Evolutionary conservation across 2,113 vertebrate genomes (phyloP), one percentile per base, ranked within the genome.

Genomic region (Hippoglossus stenolepis): DNA sequence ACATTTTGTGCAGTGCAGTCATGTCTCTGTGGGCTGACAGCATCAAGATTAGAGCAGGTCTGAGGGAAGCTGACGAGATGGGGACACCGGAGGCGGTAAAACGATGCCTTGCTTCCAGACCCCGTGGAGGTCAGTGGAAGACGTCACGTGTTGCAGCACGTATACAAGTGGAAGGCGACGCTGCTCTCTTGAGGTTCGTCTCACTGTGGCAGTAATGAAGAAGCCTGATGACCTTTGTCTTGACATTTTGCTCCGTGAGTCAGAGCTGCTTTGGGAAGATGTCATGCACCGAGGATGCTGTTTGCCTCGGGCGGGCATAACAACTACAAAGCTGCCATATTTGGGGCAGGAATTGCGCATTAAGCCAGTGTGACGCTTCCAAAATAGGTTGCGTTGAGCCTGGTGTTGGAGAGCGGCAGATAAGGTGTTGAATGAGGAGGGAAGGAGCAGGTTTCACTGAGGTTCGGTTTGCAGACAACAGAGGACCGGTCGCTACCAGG

Each of bases 171-270:
- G 54, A 64, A 78, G 57, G 59, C 54, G 47, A 38, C 12, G 14
- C 47, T 82, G 12, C 56, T 83, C 69, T 73, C 76, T 65, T 35
- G 75, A 79, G 75, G 61, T 77, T 65, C 73, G 57, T 83, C 62
- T 73, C 68, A 65, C 70, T 59, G 53, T 79, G 84, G 70, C 78
- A 57, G 62, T 65, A 82, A 83, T 64, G 57, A 70, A 77, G 86
- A 69, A 74, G 70, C 73, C 80, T 11, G 66, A 87, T 91, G 70
- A 90, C 85, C 80, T 90, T 91, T 86, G 64, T 87, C 77, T 82
- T 83, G 86, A 86, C 85, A 89, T 86, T 85, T 81, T 70, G 78
- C 70, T 89, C 82, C 24, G 67, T 89, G 84, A 89, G 78, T 90
- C 90, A 88, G 68, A 67, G 75, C 79, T 54, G 84, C 83, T 92